Percentiles rank a stretch among this genome's conserved stretches.
Evolutionary conservation across 2,888 invertebrate genomes (phyloP).

Genomic region (Xanthorhoe designata): DNA sequence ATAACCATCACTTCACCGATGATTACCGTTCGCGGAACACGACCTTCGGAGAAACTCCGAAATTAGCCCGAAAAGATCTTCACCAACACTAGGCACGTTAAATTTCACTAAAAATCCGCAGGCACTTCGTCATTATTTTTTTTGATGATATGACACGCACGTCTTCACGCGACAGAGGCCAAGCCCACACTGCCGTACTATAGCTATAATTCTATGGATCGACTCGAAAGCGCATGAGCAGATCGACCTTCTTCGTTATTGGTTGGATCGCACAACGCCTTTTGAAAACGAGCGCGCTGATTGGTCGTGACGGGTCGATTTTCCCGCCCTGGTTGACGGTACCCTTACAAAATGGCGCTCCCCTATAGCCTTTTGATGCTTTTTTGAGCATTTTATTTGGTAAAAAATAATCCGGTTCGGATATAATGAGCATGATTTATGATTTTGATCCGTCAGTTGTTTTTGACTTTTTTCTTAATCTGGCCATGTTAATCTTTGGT

Average conservation of each 20-base stretch:
- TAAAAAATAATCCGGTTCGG: slow-evolving; percentile 85
- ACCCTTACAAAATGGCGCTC: slow-evolving; percentile 83
- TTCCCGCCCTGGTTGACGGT: slow-evolving; percentile 76
- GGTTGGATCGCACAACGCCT: slow-evolving; percentile 73
- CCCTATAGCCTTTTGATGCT: slow-evolving; percentile 83
- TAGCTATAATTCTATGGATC: slow-evolving; percentile 82
- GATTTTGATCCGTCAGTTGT: slow-evolving; percentile 78
- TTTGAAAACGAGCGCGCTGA: slow-evolving; percentile 55
- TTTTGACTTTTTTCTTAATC: slow-evolving; percentile 74
- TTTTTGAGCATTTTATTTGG: slow-evolving; percentile 83
- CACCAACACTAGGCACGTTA: slow-evolving; percentile 52
- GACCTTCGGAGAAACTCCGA: slow-evolving; percentile 27
- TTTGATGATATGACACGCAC: slow-evolving; percentile 62
- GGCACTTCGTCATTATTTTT: slow-evolving; percentile 77
- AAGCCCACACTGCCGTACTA: slow-evolving; percentile 82
- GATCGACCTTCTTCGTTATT: slow-evolving; percentile 64
- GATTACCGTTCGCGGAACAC: slow-evolving; percentile 46
- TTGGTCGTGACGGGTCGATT: slow-evolving; percentile 68
- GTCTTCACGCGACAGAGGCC: slow-evolving; percentile 73
- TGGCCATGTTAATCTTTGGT: slow-evolving; percentile 79
- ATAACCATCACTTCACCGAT: slow-evolving; percentile 79
- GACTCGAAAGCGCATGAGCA: slow-evolving; percentile 80
- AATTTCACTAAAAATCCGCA: slow-evolving; percentile 56
- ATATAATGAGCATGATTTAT: slow-evolving; percentile 86
- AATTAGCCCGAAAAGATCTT: slow-evolving; percentile 5